Base-by-base conservation (phyloP, 2,888 invertebrate genomes). In the Resseliella maxima region DNA sequence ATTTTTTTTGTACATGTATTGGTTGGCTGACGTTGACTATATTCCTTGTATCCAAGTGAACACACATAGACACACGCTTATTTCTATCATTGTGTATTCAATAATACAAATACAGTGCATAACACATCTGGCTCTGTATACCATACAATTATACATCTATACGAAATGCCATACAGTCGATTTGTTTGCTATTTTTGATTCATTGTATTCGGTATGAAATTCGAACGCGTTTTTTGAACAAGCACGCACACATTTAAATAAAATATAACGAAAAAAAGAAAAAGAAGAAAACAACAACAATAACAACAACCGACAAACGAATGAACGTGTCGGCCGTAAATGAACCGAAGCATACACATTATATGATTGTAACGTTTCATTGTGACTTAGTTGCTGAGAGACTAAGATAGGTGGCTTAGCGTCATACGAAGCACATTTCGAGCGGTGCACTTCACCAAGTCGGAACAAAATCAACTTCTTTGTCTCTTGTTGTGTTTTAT, bases 371-470 rank as follows among this genome's bases (percentile, higher is more conserved):
- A 83, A 21, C 38, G 38, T 83, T 83, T 83, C 83, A 83, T 83
- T 21, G 36, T 83, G 38, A 24, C 83, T 83, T 36, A 83, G 83
- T 83, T 83, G 83, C 38, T 83, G 38, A 83, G 83, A 83, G 83
- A 83, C 83, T 72, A 72, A 83, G 83, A 83, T 83, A 83, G 83
- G 83, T 83, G 83, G 83, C 83, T 83, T 38, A 83, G 83, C 83
- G 83, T 83, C 83, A 83, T 83, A 83, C 38, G 38, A 38, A 8
- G 83, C 83, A 83, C 83, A 83, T 83, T 81, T 83, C 38, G 38
- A 83, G 38, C 83, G 83, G 83, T 83, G 36, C 83, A n/a, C 83
- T 83, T 83, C 83, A 83, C 10, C 83, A 83, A 83, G 83, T 83
- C 83, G 83, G 38, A 83, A 83, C 72, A 72, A 1, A 59, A 59